Base-by-base conservation (phyloP, 2,888 invertebrate genomes). In the Torymus auratus region DNA sequence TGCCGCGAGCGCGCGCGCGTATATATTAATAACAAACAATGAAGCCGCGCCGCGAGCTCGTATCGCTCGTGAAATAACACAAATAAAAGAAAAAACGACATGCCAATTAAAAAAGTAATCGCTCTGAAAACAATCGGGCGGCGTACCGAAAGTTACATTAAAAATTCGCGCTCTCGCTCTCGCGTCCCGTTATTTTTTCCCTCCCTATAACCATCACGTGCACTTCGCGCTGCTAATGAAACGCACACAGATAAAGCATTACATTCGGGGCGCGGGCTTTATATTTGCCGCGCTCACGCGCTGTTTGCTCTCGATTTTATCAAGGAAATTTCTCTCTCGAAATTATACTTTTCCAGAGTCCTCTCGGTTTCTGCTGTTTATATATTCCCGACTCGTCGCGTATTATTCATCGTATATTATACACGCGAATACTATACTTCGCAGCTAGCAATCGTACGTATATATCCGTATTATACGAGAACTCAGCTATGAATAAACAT, bases 241-340 rank as follows among this genome's bases (percentile, higher is more conserved):
- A 73, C 73, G 71, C 14, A 20, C 58, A 68, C 50, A 69, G 68
- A 79, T 73, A 73, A 62, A 67, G 71, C 65, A 71, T 65, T 67
- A 67, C 56, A 73, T 56, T 79, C 4, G 53, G 14, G 50, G 50
- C 50, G 56, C 69, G 53, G 28, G 41, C 41, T 41, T 41, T 41
- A n/a, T 79, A 56, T 71, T 71, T 80, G 20, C n/a, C n/a, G n/a
- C 41, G 70, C 64, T 69, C 41, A 7, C 41, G 41, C 41, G 41
- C 58, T 70, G 70, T 67, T 80, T 75, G 67, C 64, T 65, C 67
- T 20, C 60, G 64, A 80, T 74, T 80, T 80, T 75, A 80, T 80
- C 75, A 71, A 75, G 80, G 67, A 69, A 69, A 69, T 76, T 62
- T 76, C 65, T 68, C 68, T 75, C 41, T 28, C 60, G 80, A 78